Base-by-base conservation (phyloP, 2,888 invertebrate genomes). In the Stegana nigrithorax region DNA sequence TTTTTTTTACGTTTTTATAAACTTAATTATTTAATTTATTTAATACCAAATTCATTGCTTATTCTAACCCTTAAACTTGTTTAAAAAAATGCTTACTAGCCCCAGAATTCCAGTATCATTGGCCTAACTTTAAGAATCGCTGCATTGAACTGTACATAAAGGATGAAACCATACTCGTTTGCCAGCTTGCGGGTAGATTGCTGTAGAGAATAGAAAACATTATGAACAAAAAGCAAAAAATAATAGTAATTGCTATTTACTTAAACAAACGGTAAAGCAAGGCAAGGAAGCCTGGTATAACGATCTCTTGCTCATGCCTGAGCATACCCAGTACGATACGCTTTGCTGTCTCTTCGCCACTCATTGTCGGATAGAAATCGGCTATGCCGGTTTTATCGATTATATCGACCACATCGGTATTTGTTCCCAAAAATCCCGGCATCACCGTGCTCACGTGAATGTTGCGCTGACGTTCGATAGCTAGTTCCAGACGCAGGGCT, bases 401-500 rank as follows among this genome's bases (percentile, higher is more conserved):
- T 0, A 79, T 0, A 0, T 71, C 36, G 0, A n/a, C 21, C 1
- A 80, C 59, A 0, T 51, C 51, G 0, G 63, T 57, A 50, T 80
- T 81, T 4, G 85, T 82, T 14, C 69, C 59, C 23, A 87, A 69
- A 63, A 86, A 86, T 51, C 70, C 76, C 2, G 87, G 87, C 67
- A 82, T 80, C 0, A 82, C 78, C 2, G 75, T 78, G 7, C 71
- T 71, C 2, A 73, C 72, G 2, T 72, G 67, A 2, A 84, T 83
- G 25, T 75, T 63, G 0, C 65, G 57, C 17, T 66, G 72, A 0
- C 75, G 65, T 7, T 71, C 68, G 1, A 74, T 36, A 6, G 69
- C 63, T 4, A 86, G 50, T 55, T 86, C 86, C 50, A 70, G 51
- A 2, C 77, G 74, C 6, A 84, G 32, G 1, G 77, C 66, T 8